Evolutionary conservation across 2,797 vertebrate genomes (phyloP).

Genomic region (Margarornis squamiger): DNA sequence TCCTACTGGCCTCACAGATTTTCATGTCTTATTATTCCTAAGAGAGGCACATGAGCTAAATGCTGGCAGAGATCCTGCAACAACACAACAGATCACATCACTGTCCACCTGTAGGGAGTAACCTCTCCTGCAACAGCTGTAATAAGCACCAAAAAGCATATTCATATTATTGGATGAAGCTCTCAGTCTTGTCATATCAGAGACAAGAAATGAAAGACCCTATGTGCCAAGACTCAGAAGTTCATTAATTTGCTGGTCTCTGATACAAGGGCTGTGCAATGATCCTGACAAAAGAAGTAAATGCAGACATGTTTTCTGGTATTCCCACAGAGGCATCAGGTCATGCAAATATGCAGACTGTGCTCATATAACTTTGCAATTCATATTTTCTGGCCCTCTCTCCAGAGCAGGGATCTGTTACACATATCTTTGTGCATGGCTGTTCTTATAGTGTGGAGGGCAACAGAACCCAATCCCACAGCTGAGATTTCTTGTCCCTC

Average conservation of each 20-base stretch:
- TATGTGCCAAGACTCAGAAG: background rate
- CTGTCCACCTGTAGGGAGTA: background rate
- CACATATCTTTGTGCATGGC: background rate
- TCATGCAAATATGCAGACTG: rapidly evolving
- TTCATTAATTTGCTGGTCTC: background rate
- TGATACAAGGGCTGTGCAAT: background rate
- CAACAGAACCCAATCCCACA: background rate
- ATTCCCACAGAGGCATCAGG: background rate
- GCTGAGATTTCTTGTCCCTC: background rate
- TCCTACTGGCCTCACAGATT: background rate
- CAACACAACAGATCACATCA: background rate
- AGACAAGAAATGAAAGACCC: background rate
- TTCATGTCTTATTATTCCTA: background rate
- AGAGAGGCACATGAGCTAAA: background rate
- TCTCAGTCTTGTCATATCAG: background rate
- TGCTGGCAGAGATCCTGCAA: background rate
- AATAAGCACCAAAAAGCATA: background rate
- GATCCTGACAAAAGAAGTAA: background rate
- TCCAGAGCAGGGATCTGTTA: background rate
- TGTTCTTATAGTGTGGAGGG: background rate
- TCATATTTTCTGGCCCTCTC: background rate
- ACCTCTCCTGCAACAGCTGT: background rate
- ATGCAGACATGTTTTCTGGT: background rate
- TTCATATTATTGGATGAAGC: background rate
- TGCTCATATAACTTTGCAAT: background rate